phyloP scores from a whole-genome alignment of 2,888 invertebrate genomes.

The Catocala sponsa region DNA sequence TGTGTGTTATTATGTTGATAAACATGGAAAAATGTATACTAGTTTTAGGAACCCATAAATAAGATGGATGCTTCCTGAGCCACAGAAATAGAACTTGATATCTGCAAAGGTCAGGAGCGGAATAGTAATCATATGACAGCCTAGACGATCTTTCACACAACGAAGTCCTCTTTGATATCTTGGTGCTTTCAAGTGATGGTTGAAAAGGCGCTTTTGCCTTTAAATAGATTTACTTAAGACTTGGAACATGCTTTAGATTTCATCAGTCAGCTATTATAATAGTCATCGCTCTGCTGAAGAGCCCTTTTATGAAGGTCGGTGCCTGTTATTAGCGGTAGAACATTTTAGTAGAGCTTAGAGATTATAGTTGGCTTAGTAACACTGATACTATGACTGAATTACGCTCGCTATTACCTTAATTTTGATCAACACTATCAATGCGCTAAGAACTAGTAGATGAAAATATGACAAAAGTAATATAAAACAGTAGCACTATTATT shows the following conservation, averaged over 20 bases:
- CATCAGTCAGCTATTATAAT: slow-evolving; percentile 21
- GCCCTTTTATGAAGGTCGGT: slow-evolving; percentile 19
- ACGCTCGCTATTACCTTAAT: too few relatives aligned
- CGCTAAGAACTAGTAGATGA: slow-evolving; percentile 4
- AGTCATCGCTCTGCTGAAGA: slow-evolving; percentile 10
- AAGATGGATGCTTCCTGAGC: slow-evolving; percentile 40
- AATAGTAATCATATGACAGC: slow-evolving; percentile 39
- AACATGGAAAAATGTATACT: slow-evolving; percentile 54
- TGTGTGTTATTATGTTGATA: slow-evolving; percentile 68
- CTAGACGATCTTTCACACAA: slow-evolving; percentile 48
- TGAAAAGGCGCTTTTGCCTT: slow-evolving; percentile 13
- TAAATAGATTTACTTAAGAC: slow-evolving; percentile 17
- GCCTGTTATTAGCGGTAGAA: neutral
- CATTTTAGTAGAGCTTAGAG: neutral
- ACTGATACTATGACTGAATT: too few relatives aligned
- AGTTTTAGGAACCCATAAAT: slow-evolving; percentile 50
- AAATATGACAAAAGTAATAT: too few relatives aligned
- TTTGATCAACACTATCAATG: too few relatives aligned
- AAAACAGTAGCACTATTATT: too few relatives aligned
- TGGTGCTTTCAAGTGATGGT: slow-evolving; percentile 20
- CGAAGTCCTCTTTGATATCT: slow-evolving; percentile 23
- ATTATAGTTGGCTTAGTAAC: too few relatives aligned
- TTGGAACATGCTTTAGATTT: slow-evolving; percentile 34
- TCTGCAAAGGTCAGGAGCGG: slow-evolving; percentile 57
- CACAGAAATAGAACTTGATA: slow-evolving; percentile 37